Evolutionary conservation across 2,888 invertebrate genomes (phyloP).

Genomic region (Ephialtes manifestator): DNA sequence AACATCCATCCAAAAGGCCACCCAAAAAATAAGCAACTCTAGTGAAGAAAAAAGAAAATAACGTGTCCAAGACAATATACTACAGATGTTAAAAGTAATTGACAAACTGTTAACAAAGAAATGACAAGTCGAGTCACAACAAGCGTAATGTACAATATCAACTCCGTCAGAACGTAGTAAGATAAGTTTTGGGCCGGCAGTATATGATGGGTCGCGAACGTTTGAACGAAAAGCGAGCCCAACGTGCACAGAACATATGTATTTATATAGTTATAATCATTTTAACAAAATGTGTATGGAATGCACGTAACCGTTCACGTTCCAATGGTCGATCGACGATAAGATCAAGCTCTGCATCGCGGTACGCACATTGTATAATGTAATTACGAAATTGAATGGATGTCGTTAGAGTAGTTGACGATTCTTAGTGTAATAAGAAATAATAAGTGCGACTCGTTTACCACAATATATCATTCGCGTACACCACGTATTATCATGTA

Average conservation of each 20-base stretch:
- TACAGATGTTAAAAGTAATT: slow-evolving; percentile 34
- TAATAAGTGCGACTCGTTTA: slow-evolving; percentile 66
- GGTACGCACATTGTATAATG: slow-evolving; percentile 70
- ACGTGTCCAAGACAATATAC: slow-evolving; percentile 73
- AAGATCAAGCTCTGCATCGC: slow-evolving; percentile 57
- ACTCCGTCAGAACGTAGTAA: slow-evolving; percentile 73
- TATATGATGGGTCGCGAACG: slow-evolving; percentile 67
- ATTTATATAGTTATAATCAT: slow-evolving; percentile 65
- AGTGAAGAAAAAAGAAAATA: slow-evolving; percentile 29
- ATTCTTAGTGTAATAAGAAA: slow-evolving; percentile 58
- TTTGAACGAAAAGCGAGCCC: slow-evolving; percentile 61
- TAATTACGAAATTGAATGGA: slow-evolving; percentile 66
- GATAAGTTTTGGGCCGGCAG: slow-evolving; percentile 62
- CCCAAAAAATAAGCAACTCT: slow-evolving; percentile 66
- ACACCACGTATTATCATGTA: slow-evolving; percentile 83
- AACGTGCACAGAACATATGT: slow-evolving; percentile 67
- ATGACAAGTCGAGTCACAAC: slow-evolving; percentile 60
- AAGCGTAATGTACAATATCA: slow-evolving; percentile 73
- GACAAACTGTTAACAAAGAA: slow-evolving; percentile 26
- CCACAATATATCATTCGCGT: slow-evolving; percentile 74
- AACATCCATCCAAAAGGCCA: slow-evolving; percentile 78
- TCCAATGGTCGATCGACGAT: slow-evolving; percentile 56
- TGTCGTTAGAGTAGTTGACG: slow-evolving; percentile 56
- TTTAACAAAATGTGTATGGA: slow-evolving; percentile 70
- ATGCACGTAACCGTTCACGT: slow-evolving; percentile 65